phyloP scores from a whole-genome alignment of 2,113 vertebrate genomes.

The Chloropsis cyanopogon region DNA sequence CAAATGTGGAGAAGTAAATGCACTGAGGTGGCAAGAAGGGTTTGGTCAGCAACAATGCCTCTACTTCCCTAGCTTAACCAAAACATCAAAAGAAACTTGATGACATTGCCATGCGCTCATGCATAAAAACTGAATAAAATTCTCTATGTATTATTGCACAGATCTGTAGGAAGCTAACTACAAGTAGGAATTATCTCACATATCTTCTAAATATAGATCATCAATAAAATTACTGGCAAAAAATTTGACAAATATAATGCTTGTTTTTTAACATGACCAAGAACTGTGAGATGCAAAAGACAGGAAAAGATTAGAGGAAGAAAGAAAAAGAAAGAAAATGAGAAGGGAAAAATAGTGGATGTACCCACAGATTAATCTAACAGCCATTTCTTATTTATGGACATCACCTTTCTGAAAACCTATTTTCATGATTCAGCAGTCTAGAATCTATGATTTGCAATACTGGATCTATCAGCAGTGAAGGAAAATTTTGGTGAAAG shows the following conservation, averaged over 20 bases:
- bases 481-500: slow-evolving; percentile 27
- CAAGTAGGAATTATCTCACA: not conserved
- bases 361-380: not conserved
- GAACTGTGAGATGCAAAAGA: not conserved
- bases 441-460: slow-evolving; percentile 6
- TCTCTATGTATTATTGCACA: not conserved
- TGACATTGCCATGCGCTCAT: not conserved
- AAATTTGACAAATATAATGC: not conserved
- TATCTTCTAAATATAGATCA: not conserved
- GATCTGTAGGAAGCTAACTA: not conserved
- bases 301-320: not conserved
- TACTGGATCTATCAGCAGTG: not conserved
- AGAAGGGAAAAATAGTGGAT: rapidly evolving
- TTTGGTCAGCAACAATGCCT: not conserved
- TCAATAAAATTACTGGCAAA: not conserved
- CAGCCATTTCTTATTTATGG: not conserved
- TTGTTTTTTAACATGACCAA: not conserved
- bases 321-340: not conserved
- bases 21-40: not conserved
- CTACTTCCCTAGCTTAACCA: not conserved
- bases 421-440: slow-evolving; percentile 34
- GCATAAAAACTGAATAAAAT: not conserved
- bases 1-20: not conserved
- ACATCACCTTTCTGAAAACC: not conserved
- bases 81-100: not conserved